These are phyloP conservation scores for Bombus balteatus DNA, from an alignment of 1,140 invertebrate species.

Conservation along the genomic window DNA sequence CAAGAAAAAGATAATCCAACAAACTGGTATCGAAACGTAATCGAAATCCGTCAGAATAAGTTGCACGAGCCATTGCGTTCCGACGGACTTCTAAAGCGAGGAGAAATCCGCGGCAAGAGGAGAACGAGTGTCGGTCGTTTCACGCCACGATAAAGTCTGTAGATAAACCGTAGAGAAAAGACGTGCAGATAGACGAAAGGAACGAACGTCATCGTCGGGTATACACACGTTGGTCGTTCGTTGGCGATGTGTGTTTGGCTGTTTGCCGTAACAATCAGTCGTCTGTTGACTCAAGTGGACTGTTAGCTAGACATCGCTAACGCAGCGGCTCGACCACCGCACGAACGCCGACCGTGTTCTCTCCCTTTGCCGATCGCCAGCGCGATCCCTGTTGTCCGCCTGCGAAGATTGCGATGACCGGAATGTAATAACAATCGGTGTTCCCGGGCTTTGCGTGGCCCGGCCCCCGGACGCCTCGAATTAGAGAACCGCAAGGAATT, in stretches of 20 bases:
- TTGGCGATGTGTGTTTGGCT: constrained; percentile 62
- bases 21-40: background rate
- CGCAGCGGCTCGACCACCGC: constrained; percentile 47
- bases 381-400: constrained; percentile 1
- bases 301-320: constrained; percentile 73
- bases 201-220: background rate
- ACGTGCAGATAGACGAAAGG: constrained; percentile 23
- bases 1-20: background rate
- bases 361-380: constrained; percentile 33
- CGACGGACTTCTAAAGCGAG: background rate
- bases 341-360: constrained; percentile 11
- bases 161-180: constrained; percentile 38
- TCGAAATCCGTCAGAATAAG: constrained; percentile 3
- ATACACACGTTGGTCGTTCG: no score
- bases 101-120: background rate
- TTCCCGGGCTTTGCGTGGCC: background rate
- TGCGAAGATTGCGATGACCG: constrained; percentile 28
- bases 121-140: background rate
- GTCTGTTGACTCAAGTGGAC: constrained; percentile 75
- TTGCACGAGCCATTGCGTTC: background rate
- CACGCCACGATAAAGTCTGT: constrained; percentile 11
- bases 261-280: constrained; percentile 72
- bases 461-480: constrained; percentile 3
- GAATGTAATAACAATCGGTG: constrained; percentile 44
- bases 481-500: constrained; percentile 23